phyloP scores from a whole-genome alignment of 2,113 vertebrate species.

The Mormyrus iriodes region DNA sequence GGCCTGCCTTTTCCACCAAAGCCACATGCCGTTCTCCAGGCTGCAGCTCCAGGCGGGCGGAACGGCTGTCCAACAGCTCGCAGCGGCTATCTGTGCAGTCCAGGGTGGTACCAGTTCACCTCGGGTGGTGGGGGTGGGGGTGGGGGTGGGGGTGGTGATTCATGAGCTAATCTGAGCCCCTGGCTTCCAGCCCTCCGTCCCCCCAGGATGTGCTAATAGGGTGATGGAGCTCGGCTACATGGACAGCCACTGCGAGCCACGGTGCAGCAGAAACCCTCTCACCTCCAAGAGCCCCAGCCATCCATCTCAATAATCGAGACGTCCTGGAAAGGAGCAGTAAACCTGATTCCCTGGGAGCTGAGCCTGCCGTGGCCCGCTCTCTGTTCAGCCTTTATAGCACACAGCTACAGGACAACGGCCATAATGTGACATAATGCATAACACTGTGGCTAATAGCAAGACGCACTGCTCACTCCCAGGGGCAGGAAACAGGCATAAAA shows the following conservation, averaged over 20 bases:
- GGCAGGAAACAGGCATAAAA: background rate
- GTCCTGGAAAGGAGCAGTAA: conserved; percentile 34
- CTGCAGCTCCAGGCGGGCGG: background rate
- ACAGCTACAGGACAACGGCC: background rate
- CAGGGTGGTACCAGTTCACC: conserved; percentile 61
- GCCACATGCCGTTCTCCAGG: background rate
- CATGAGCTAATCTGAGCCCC: conserved; percentile 81
- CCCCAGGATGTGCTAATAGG: conserved; percentile 63
- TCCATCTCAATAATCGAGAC: conserved; percentile 53
- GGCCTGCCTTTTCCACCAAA: background rate
- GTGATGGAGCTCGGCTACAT: conserved; percentile 64
- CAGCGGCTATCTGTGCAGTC: conserved; percentile 36
- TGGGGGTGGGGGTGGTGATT: conserved; percentile 72
- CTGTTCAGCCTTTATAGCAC: background rate
- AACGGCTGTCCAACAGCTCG: background rate
- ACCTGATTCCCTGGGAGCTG: conserved; percentile 11
- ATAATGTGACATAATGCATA: background rate
- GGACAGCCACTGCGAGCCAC: conserved; percentile 57
- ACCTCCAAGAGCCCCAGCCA: conserved; percentile 43
- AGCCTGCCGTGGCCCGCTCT: background rate
- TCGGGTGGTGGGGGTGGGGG: conserved; percentile 56
- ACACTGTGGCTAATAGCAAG: background rate
- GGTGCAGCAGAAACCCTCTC: conserved; percentile 51
- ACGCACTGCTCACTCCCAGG: background rate
- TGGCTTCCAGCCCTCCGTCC: conserved; percentile 56